Conservation (phyloP, 2,113 vertebrate species). For the Phycodurus eques region DNA sequence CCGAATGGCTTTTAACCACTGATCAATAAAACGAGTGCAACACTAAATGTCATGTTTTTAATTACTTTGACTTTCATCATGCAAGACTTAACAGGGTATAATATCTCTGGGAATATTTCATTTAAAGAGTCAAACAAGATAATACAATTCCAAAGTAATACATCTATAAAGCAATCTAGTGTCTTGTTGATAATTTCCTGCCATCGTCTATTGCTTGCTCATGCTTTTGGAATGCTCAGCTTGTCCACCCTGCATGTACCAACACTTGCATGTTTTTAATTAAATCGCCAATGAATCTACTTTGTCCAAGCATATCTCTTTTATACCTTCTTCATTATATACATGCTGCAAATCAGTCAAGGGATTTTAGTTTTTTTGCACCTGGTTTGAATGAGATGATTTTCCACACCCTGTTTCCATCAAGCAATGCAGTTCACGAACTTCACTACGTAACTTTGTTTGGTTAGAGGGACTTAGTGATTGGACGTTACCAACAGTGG, state of each 20-base stretch:
- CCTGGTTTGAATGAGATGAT: not conserved
- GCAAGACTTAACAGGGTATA: not conserved
- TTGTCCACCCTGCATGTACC: constrained; percentile 39
- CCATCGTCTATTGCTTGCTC: constrained; percentile 26
- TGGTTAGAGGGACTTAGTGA: no score
- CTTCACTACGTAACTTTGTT: not conserved
- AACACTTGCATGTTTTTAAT: constrained; percentile 13
- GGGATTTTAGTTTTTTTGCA: not conserved
- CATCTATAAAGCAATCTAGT: not conserved
- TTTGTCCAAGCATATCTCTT: not conserved
- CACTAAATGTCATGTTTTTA: constrained; percentile 57
- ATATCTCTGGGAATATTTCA: not conserved
- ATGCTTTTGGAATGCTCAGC: constrained; percentile 23
- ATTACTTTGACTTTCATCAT: constrained; percentile 13
- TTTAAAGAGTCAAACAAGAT: constrained; percentile 5
- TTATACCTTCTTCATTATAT: constrained; percentile 8
- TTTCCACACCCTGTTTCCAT: not conserved
- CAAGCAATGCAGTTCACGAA: no score
- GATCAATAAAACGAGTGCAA: constrained; percentile 78
- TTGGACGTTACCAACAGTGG: not conserved
- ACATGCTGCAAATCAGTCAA: not conserved
- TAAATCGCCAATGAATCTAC: not conserved
- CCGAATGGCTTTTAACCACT: constrained; percentile 77
- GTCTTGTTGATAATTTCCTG: constrained; percentile 14
- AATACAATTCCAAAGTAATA: not conserved